A percentile compares a stretch with the other conserved stretches of the same genome.
Conservation (phyloP, 1,140 invertebrate species). For the Neodiprion lecontei region DNA sequence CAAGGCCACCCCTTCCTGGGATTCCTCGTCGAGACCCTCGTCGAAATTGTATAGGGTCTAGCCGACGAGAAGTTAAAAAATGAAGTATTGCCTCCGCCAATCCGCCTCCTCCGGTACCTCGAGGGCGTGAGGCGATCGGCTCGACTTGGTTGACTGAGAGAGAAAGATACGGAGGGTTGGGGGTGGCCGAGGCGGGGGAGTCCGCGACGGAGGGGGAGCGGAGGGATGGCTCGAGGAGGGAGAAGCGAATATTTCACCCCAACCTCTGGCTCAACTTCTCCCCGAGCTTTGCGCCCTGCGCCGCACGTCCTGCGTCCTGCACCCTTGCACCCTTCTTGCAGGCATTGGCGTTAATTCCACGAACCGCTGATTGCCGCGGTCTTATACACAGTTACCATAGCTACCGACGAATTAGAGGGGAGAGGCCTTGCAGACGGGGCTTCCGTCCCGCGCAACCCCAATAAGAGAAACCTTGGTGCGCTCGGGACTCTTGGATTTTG, state of each 20-base stretch:
- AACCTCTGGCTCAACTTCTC: not conserved
- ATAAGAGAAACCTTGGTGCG: not conserved
- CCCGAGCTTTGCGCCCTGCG: not conserved
- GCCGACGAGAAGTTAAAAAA: not conserved
- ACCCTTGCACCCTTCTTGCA: not conserved
- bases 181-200: too few relatives aligned
- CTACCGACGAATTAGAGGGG: not conserved
- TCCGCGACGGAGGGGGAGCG: too few relatives aligned
- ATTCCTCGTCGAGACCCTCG: not conserved
- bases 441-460: not conserved
- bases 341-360: constrained; percentile 6
- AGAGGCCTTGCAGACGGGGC: not conserved
- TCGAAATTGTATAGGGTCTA: not conserved
- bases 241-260: not conserved
- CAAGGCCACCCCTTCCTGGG: not conserved
- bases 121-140: not conserved
- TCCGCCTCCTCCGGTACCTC: not conserved
- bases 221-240: too few relatives aligned
- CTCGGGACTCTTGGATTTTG: not conserved
- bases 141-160: not conserved
- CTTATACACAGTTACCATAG: not conserved
- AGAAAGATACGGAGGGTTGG: not conserved
- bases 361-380: constrained; percentile 6
- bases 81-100: constrained; percentile 2
- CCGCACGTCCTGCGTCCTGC: not conserved